Evolutionary conservation across 2,888 invertebrate genomes (phyloP).

Genomic region (Nephrotoma appendiculata): DNA sequence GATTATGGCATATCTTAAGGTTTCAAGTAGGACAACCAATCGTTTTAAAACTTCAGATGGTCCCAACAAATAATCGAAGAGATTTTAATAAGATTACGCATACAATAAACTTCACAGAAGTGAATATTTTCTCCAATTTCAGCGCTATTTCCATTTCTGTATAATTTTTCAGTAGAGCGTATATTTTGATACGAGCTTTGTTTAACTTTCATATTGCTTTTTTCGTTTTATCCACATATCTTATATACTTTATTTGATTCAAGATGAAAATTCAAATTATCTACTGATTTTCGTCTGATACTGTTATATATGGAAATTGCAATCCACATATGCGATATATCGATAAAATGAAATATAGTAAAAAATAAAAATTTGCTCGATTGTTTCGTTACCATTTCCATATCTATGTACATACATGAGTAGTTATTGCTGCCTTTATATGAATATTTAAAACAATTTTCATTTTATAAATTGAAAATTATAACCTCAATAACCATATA

Average conservation of each 20-base stretch:
- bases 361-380: background rate
- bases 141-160: background rate
- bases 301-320: background rate
- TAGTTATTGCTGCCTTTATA: background rate
- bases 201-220: too few species aligned
- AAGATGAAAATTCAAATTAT: background rate
- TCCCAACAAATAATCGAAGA: background rate
- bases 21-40: too few species aligned
- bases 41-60: too few species aligned
- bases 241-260: background rate
- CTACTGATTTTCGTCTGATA: background rate
- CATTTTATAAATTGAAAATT: too few species aligned
- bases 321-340: background rate
- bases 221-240: too few species aligned
- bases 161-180: too few species aligned
- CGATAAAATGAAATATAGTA: background rate
- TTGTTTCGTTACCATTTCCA: background rate
- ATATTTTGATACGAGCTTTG: too few species aligned
- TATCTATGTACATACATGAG: too few species aligned
- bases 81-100: background rate
- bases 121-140: background rate
- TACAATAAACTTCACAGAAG: background rate
- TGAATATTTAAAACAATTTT: background rate
- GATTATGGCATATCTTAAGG: too few species aligned
- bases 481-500: too few species aligned